phyloP scores from a whole-genome alignment of 2,797 vertebrate species.

The Apogon talboti region DNA sequence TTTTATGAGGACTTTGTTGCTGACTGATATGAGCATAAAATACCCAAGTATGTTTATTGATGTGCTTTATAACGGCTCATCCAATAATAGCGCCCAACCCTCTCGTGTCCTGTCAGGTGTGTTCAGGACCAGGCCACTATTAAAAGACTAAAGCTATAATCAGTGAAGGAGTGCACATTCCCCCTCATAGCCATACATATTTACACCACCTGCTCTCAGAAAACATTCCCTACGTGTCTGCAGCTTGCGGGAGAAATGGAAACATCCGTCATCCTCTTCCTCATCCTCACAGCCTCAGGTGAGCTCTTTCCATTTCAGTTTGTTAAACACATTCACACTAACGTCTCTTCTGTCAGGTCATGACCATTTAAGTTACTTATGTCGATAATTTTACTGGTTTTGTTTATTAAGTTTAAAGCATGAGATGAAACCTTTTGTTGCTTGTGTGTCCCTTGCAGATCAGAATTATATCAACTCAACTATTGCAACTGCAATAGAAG shows the following conservation, averaged over 20 bases:
- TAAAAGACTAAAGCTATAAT: not conserved
- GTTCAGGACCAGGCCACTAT: not conserved
- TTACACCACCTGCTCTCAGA: slow-evolving; percentile 12
- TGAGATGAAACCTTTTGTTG: too few relatives aligned
- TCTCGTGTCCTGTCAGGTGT: not conserved
- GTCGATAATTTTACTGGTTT: too few relatives aligned
- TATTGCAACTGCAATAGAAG: too few relatives aligned
- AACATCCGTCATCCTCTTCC: slow-evolving; percentile 18
- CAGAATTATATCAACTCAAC: too few relatives aligned
- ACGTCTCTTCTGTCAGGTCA: not conserved
- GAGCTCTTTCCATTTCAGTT: slow-evolving; percentile 5
- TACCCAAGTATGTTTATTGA: not conserved
- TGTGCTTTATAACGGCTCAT: not conserved
- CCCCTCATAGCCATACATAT: slow-evolving; percentile 13
- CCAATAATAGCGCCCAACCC: not conserved
- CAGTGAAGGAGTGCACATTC: not conserved
- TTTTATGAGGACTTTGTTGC: not conserved
- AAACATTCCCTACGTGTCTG: slow-evolving; percentile 1
- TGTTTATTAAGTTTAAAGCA: too few relatives aligned
- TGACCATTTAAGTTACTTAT: not conserved
- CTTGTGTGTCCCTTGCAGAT: too few relatives aligned
- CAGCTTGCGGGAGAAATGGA: slow-evolving; percentile 39
- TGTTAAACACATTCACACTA: not conserved
- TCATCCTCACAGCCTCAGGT: slow-evolving; percentile 45
- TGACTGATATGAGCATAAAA: not conserved